A percentile compares a stretch with the other conserved stretches of the same genome.
phyloP scores from a whole-genome alignment of 2,888 invertebrate genomes.

The Agriopis aurantiaria region DNA sequence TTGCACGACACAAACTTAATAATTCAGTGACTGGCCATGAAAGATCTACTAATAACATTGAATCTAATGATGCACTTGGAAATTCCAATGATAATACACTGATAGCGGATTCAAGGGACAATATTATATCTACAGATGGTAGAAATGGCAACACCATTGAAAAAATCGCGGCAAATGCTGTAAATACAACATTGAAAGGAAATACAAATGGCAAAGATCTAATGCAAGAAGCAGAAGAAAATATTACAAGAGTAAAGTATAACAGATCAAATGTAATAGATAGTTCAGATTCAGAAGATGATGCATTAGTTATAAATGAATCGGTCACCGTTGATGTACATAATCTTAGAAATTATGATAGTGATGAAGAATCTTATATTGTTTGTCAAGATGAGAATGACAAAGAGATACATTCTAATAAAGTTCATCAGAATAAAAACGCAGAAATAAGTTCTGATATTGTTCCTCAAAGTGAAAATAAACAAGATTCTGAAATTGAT shows the following conservation, averaged over 20 bases:
- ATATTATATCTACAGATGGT: background rate
- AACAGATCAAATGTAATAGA: slow-evolving; percentile 31
- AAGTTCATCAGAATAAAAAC: background rate
- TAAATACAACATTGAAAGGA: background rate
- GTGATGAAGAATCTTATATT: slow-evolving; percentile 23
- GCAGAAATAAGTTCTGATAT: background rate
- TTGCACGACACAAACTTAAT: slow-evolving; percentile 79
- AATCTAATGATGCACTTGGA: background rate
- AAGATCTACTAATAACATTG: background rate
- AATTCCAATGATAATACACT: background rate
- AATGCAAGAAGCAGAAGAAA: slow-evolving; percentile 10
- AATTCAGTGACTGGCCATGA: slow-evolving; percentile 33
- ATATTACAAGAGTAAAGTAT: slow-evolving; percentile 11
- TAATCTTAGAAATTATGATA: slow-evolving; percentile 22
- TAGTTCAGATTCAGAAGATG: slow-evolving; percentile 56
- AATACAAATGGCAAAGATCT: background rate
- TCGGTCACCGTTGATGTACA: slow-evolving; percentile 54
- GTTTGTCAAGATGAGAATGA: background rate
- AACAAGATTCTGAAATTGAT: background rate
- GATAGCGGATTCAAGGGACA: background rate
- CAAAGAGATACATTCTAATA: background rate
- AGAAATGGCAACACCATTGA: background rate
- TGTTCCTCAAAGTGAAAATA: background rate
- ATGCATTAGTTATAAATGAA: slow-evolving; percentile 50
- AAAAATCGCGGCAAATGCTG: background rate